phyloP scores from a whole-genome alignment of 2,888 invertebrate genomes.

The Sminthurinus aureus region DNA sequence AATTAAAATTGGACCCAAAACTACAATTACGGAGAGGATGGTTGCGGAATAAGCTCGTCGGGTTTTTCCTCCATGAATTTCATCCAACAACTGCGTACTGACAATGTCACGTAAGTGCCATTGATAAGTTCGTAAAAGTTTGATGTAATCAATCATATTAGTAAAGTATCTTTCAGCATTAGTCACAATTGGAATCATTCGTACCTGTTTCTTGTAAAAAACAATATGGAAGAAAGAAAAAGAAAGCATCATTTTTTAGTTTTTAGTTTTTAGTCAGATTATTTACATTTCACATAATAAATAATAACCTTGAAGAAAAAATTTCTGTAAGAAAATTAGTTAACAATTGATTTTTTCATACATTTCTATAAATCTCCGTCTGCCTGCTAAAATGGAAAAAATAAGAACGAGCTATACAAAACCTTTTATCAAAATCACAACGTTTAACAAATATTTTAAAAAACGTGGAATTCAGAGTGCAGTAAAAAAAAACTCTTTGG shows the following conservation, averaged over 20 bases:
- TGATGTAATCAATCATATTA: conserved; percentile 57
- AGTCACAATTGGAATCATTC: conserved; percentile 44
- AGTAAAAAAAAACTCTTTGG: neutral
- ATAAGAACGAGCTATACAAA: too few species aligned
- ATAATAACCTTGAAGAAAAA: too few species aligned
- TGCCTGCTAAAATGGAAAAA: too few species aligned
- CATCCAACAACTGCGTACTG: conserved; percentile 63
- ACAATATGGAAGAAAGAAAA: neutral
- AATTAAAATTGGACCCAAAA: conserved; percentile 68
- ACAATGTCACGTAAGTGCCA: conserved; percentile 49
- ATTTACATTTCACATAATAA: too few species aligned
- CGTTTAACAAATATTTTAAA: too few species aligned
- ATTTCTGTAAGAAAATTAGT: too few species aligned
- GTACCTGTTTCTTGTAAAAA: conserved; percentile 15
- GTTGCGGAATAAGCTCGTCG: conserved; percentile 64
- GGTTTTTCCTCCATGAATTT: conserved; percentile 63
- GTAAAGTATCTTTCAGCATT: conserved; percentile 58
- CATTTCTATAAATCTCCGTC: too few species aligned
- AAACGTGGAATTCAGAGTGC: too few species aligned
- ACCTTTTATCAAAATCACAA: too few species aligned
- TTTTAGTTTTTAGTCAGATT: too few species aligned
- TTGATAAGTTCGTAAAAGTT: conserved; percentile 59
- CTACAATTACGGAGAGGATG: conserved; percentile 66
- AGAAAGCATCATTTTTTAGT: too few species aligned
- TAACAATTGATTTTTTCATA: too few species aligned